These are phyloP conservation scores for crab-eating macaque (Macaca fascicularis) DNA, from an alignment of 2,113 vertebrate genomes.

Conservation along the genomic window DNA sequence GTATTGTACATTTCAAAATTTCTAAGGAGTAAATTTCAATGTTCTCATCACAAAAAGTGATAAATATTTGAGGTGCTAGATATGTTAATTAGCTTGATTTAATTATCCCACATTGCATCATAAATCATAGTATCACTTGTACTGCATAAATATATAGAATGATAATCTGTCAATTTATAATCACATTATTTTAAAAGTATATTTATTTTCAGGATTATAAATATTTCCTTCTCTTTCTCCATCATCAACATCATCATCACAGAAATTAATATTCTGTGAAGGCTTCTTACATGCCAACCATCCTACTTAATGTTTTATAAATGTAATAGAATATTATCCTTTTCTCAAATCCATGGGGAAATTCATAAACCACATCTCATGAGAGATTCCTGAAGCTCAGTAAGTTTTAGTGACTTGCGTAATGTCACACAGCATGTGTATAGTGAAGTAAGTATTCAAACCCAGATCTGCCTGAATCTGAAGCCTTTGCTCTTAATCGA, in stretches of 20 bases:
- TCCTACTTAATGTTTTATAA: not conserved
- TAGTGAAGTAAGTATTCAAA: not conserved
- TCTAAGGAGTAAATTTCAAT: not conserved
- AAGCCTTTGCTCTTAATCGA: not conserved
- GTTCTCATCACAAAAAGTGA: not conserved
- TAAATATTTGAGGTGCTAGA: not conserved
- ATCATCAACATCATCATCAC: not conserved
- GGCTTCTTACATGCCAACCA: not conserved
- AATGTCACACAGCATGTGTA: not conserved
- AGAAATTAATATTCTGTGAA: not conserved
- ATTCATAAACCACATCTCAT: not conserved
- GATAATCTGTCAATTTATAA: not conserved
- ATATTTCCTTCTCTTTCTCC: not conserved
- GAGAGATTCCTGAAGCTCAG: not conserved
- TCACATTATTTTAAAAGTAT: not conserved
- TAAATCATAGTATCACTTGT: not conserved
- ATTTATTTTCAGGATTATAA: not conserved
- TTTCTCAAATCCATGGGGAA: not conserved
- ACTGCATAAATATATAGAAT: not conserved
- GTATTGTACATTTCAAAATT: not conserved
- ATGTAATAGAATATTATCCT: not conserved
- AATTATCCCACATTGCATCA: not conserved
- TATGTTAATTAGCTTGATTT: not conserved
- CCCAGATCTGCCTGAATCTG: not conserved
- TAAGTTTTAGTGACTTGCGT: not conserved